Base-by-base conservation (phyloP, 2,797 vertebrate genomes). In the Naso thynnoides region DNA sequence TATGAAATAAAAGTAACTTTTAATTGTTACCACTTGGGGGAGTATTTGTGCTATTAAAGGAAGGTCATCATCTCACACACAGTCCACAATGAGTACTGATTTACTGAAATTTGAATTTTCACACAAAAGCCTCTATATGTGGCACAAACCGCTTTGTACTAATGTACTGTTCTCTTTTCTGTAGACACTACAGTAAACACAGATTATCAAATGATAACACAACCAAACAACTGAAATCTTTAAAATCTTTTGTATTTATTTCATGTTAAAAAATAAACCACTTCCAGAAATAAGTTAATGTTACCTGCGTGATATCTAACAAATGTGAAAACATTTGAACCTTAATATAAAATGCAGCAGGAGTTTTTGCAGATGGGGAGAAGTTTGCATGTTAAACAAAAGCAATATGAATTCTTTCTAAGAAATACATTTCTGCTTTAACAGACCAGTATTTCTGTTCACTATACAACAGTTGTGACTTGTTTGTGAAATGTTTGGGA, bases 1-100 rank as follows among this genome's bases (percentile, higher is more conserved):
- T 36, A 36, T 36, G 33, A 8, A 6, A 57, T 67, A 41, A 16
- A 36, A 36, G 33, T 10, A 50, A 71, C 24, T 52, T 36, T 67
- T n/a, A 57, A 2, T 13, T 81, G 62, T 41, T 38, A 3, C 48
- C 71, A 77, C 45, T 13, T 23, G 24, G 65, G 26, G 55, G 56
- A 55, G 70, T 42, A 47, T 31, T 55, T 55, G n/a, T 49, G 23
- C 48, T 26, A 6, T 50, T 42, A 56, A 55, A 18, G 26, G 8
- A 72, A 5, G 11, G 33, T 14, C n/a, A 64, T 33, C 5, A n/a
- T 19, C 26, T 57, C 15, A 16, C 45, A 9, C n/a, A 18, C 16
- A 27, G 19, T 41, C 33, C 36, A 27, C 23, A 5, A 18, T 18
- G 10, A 19, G n/a, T 47, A 45, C 21, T 27, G 19, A 19, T 23